Evolutionary conservation across 2,888 invertebrate genomes (phyloP).

Genomic region (Teleogryllus oceanicus): DNA sequence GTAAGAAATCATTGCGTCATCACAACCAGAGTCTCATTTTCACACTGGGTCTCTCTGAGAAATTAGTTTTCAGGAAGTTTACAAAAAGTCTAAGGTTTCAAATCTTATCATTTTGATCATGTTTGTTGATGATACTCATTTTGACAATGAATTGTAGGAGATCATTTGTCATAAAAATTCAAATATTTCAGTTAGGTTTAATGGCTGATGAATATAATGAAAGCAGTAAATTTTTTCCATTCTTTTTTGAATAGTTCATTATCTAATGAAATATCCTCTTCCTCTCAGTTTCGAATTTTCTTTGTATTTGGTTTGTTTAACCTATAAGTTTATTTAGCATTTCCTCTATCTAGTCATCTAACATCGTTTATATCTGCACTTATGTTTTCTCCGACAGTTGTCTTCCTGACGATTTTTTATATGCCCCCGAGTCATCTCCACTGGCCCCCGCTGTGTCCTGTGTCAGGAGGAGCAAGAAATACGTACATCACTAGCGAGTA

Average conservation of each 20-base stretch:
- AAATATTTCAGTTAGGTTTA: too few species aligned
- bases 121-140: not conserved
- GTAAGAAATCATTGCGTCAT: too few species aligned
- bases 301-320: not conserved
- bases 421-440: slow-evolving; percentile 5
- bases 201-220: too few species aligned
- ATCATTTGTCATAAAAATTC: not conserved
- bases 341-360: not conserved
- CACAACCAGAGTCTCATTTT: too few species aligned
- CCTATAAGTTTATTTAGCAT: not conserved
- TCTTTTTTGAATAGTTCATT: not conserved
- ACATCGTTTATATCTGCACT: not conserved
- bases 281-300: not conserved
- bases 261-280: not conserved
- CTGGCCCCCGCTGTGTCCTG: not conserved
- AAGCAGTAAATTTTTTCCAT: too few species aligned
- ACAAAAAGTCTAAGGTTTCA: not conserved
- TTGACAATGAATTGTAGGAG: not conserved
- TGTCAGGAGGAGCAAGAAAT: not conserved
- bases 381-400: not conserved
- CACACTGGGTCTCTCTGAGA: not conserved
- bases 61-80: not conserved
- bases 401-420: not conserved
- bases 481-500: not conserved
- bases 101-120: not conserved